Conservation (phyloP, 2,113 vertebrate species). For the Podarcis muralis region DNA sequence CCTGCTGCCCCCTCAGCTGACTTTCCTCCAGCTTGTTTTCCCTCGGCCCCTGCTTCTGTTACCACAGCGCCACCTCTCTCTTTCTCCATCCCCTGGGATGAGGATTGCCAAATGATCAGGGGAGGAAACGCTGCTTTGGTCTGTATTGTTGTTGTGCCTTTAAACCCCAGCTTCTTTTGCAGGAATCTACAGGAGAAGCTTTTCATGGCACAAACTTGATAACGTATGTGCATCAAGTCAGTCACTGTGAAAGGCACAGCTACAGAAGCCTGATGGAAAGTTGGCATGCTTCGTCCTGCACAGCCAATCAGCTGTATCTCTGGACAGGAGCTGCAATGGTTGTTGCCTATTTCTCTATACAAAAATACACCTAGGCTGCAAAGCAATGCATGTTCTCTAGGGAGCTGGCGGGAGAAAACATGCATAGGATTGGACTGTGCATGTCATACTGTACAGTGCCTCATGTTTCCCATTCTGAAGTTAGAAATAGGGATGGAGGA, state of each 20-base stretch:
- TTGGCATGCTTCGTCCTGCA: neutral
- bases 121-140: neutral
- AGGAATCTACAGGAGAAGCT: too few species aligned
- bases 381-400: neutral
- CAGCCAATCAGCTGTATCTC: too few species aligned
- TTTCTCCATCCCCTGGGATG: neutral
- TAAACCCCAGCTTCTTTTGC: neutral
- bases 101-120: neutral
- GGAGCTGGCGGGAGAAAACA: too few species aligned
- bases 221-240: neutral
- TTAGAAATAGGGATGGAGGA: too few species aligned
- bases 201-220: neutral
- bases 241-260: neutral
- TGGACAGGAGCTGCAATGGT: too few species aligned
- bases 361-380: neutral
- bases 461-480: too few species aligned
- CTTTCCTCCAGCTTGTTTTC: neutral
- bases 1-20: neutral
- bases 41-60: neutral
- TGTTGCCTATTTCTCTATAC: neutral
- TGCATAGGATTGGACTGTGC: too few species aligned
- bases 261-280: neutral
- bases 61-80: neutral
- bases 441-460: too few species aligned
- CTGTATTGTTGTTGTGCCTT: neutral